Conservation (phyloP, 2,113 vertebrate genomes). For the Pongo pygmaeus region DNA sequence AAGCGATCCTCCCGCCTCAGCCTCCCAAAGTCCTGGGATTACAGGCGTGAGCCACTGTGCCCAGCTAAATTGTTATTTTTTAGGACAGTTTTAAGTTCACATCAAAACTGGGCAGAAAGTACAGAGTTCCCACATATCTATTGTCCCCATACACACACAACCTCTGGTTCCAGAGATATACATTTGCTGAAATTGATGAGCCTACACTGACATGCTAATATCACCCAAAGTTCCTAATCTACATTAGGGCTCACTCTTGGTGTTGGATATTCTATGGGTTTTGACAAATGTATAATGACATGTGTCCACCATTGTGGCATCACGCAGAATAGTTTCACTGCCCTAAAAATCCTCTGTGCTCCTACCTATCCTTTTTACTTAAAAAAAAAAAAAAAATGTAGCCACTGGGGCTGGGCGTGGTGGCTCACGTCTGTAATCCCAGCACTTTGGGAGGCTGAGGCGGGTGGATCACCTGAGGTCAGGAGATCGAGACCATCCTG, state of each 20-base stretch:
- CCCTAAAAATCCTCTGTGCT: neutral
- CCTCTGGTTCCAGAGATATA: neutral
- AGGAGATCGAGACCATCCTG: too few species aligned
- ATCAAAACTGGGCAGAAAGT: neutral
- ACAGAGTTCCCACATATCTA: neutral
- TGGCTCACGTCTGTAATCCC: too few species aligned
- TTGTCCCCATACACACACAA: neutral
- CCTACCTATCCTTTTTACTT: neutral
- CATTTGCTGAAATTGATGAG: neutral
- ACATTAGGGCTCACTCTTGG: neutral
- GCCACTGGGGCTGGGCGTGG: too few species aligned
- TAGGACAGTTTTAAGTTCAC: neutral
- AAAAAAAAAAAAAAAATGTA: neutral
- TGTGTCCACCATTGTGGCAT: neutral
- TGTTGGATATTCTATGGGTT: neutral
- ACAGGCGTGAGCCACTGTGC: too few species aligned
- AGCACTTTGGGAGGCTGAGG: too few species aligned
- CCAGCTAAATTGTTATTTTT: neutral
- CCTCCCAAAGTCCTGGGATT: too few species aligned
- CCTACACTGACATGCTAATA: neutral
- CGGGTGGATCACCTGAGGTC: too few species aligned
- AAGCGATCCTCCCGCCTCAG: too few species aligned
- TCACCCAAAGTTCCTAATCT: neutral
- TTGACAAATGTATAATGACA: neutral
- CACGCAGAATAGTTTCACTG: neutral